phyloP scores from a whole-genome alignment of 2,797 vertebrate species.

The Florisuga fusca region DNA sequence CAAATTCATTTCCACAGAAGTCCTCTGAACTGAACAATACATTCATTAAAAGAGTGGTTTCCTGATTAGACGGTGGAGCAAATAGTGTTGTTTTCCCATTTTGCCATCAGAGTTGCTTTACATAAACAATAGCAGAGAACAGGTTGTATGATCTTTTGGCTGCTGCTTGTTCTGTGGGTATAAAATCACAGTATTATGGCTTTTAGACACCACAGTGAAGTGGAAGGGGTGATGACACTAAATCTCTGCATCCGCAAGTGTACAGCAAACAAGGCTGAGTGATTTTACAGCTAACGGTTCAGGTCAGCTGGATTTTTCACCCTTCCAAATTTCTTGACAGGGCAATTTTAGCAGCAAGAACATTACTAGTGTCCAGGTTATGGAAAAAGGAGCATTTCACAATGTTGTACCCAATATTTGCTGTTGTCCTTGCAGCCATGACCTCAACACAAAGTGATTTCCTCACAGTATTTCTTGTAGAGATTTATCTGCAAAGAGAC shows the following conservation, averaged over 20 bases:
- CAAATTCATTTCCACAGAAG: slow-evolving; percentile 35
- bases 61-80: slow-evolving; percentile 33
- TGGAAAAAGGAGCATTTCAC: background rate
- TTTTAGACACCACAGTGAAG: background rate
- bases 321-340: background rate
- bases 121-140: background rate
- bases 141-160: background rate
- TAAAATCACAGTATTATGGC: fast-evolving
- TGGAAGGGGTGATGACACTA: background rate
- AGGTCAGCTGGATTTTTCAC: background rate
- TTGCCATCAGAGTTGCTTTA: background rate
- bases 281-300: background rate
- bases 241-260: background rate
- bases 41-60: slow-evolving; percentile 61
- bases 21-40: slow-evolving; percentile 30
- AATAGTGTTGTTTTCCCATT: background rate
- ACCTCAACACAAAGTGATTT: background rate
- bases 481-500: background rate
- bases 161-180: background rate
- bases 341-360: background rate
- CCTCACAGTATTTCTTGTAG: background rate
- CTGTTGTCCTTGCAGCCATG: background rate
- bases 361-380: background rate
- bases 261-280: background rate
- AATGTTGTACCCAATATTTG: background rate